Percentiles rank a stretch among this genome's conserved stretches.
Evolutionary conservation across 2,797 vertebrate genomes (phyloP).

Genomic region (Decapterus maruadsi): DNA sequence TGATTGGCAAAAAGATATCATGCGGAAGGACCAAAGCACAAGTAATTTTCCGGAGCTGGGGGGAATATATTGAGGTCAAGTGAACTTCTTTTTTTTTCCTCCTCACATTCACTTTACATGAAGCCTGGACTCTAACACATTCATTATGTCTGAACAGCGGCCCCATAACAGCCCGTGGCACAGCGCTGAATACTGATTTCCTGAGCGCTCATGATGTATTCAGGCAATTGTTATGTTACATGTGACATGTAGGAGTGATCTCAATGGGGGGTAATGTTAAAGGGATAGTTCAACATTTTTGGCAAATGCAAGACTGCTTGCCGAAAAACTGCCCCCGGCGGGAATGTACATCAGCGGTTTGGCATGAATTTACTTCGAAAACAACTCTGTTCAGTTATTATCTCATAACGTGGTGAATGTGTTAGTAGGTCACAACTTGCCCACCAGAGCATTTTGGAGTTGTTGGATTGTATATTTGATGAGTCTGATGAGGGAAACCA

Average conservation of each 20-base stretch:
- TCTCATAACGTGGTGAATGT: too few relatives aligned
- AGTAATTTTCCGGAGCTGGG: slow-evolving; percentile 74
- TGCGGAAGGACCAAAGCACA: slow-evolving; percentile 72
- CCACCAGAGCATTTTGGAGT: too few relatives aligned
- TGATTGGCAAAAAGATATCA: slow-evolving; percentile 79
- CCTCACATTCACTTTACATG: slow-evolving; percentile 69
- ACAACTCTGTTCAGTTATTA: too few relatives aligned
- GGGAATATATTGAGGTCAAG: slow-evolving; percentile 78
- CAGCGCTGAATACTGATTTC: slow-evolving; percentile 69
- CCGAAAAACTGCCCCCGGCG: too few relatives aligned
- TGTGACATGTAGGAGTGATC: background rate
- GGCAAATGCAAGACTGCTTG: too few relatives aligned
- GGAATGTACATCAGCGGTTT: too few relatives aligned
- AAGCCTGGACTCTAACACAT: slow-evolving; percentile 66
- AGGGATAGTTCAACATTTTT: background rate
- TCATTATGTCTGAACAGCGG: slow-evolving; percentile 67
- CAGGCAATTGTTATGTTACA: slow-evolving; percentile 28
- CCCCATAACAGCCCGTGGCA: slow-evolving; percentile 46
- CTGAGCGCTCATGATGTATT: slow-evolving; percentile 32
- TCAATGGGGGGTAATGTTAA: background rate
- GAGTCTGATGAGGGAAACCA: too few relatives aligned
- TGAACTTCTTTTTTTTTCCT: slow-evolving; percentile 61
- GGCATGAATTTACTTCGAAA: too few relatives aligned
- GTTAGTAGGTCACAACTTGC: too few relatives aligned
- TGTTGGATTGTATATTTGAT: too few relatives aligned